phyloP scores from a whole-genome alignment of 2,888 invertebrate genomes.

The Leptopilina drosophilae region DNA sequence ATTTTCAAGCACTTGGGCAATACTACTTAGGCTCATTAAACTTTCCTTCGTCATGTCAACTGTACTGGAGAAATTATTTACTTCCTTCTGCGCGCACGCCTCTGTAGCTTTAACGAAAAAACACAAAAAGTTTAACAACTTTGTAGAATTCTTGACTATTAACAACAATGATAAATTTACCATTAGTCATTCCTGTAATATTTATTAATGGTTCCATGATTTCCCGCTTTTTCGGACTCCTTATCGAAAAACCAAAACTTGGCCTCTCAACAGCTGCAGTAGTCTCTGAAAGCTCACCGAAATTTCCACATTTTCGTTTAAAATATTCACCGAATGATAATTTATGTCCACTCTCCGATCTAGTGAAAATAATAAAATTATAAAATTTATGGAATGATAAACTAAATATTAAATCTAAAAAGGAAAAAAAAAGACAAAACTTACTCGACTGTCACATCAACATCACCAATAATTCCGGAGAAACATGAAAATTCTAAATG shows the following conservation, averaged over 20 bases:
- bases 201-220: slow-evolving; percentile 65
- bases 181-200: slow-evolving; percentile 63
- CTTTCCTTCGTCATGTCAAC: slow-evolving; percentile 41
- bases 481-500: slow-evolving; percentile 71
- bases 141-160: neutral
- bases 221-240: slow-evolving; percentile 64
- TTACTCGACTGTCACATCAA: slow-evolving; percentile 69
- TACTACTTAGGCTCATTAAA: slow-evolving; percentile 70
- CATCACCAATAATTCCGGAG: slow-evolving; percentile 71
- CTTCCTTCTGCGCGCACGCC: neutral
- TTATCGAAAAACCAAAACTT: slow-evolving; percentile 64
- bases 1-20: slow-evolving; percentile 59
- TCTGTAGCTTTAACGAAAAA: slow-evolving; percentile 16
- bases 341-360: slow-evolving; percentile 67
- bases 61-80: slow-evolving; percentile 11
- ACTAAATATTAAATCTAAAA: slow-evolving; percentile 27
- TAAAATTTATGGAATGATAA: neutral
- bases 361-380: slow-evolving; percentile 46
- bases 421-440: slow-evolving; percentile 36
- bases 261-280: slow-evolving; percentile 60
- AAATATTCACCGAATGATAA: slow-evolving; percentile 78
- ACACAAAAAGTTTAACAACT: no score
- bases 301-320: slow-evolving; percentile 74
- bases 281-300: slow-evolving; percentile 67
- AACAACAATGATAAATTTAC: slow-evolving; percentile 51